Evolutionary conservation across 2,113 vertebrate genomes (phyloP).

Genomic region (Phocoena sinus): DNA sequence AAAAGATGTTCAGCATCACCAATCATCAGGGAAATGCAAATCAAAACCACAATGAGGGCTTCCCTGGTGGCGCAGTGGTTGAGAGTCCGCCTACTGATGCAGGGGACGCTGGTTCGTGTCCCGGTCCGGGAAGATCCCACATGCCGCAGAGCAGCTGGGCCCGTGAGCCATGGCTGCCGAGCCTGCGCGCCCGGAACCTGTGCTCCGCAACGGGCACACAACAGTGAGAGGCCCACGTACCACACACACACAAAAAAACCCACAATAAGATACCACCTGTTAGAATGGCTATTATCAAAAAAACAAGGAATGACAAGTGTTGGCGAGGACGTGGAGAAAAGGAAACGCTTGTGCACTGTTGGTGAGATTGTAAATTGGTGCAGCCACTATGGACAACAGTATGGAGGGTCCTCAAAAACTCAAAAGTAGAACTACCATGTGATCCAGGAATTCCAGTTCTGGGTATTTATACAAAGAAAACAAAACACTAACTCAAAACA

Average conservation of each 20-base stretch:
- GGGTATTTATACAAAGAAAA: neutral
- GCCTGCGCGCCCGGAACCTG: too few species aligned
- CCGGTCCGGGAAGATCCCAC: too few species aligned
- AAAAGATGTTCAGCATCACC: neutral
- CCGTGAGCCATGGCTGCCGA: too few species aligned
- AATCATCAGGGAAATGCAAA: neutral
- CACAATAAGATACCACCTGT: neutral
- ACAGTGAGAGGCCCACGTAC: too few species aligned
- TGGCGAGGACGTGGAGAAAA: neutral
- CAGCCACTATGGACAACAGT: neutral
- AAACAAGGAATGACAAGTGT: neutral
- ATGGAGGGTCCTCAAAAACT: neutral
- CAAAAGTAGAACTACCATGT: neutral
- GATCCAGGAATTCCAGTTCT: neutral
- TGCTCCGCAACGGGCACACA: too few species aligned
- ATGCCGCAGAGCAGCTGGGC: too few species aligned
- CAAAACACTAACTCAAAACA: neutral
- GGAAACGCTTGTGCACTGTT: neutral
- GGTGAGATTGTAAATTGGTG: neutral
- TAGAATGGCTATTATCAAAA: neutral
- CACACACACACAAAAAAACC: too few species aligned
- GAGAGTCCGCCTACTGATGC: too few species aligned
- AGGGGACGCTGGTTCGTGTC: too few species aligned
- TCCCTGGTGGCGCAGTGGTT: too few species aligned
- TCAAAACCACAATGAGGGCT: neutral